Base-by-base conservation (phyloP, 2,113 vertebrate genomes). In the Podilymbus podiceps region DNA sequence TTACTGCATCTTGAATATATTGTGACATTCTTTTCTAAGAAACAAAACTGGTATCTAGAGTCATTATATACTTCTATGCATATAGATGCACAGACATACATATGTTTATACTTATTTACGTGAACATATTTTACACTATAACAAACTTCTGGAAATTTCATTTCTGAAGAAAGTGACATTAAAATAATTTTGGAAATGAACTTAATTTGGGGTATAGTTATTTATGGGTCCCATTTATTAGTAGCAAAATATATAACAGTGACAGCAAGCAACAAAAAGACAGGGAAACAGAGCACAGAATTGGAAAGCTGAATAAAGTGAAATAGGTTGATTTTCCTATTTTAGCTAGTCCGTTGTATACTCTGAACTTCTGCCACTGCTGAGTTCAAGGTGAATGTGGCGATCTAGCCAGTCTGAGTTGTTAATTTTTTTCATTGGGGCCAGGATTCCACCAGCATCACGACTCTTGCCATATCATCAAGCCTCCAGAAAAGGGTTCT, bases 1-100 rank as follows among this genome's bases (percentile, higher is more conserved):
- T 98, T 98, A 98, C 94, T 53, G 52, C 60, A 85, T 85, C 96
- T 95, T 74, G 94, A 98, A 97, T 96, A 73, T 75, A 93, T 96
- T 91, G 90, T 96, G 97, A 98, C 97, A 92, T 90, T 83, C 56
- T 60, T 91, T 92, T 82, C 95, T 80, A 93, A 91, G 81, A 91
- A 97, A 90, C 67, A 24, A 6, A 72, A 79, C 74, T 79, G 94
- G 64, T 91, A 84, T 89, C 91, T 63, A 74, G 31, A 86, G 49
- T 92, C n/a, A 44, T 86, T 56, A 81, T 63, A 59, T 44, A 52
- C 14, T 76, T 92, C 11, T 30, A 66, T 42, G 52, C 25, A 64
- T 21, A n/a, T 40, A 50, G 47, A 42, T 17, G 28, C 42, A 63
- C 22, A 93, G 68, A 77, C 49, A 31, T 31, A 82, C 44, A 72